These are phyloP conservation scores for Siphamia tubifer DNA, from an alignment of 2,113 vertebrate species.

Conservation along the genomic window DNA sequence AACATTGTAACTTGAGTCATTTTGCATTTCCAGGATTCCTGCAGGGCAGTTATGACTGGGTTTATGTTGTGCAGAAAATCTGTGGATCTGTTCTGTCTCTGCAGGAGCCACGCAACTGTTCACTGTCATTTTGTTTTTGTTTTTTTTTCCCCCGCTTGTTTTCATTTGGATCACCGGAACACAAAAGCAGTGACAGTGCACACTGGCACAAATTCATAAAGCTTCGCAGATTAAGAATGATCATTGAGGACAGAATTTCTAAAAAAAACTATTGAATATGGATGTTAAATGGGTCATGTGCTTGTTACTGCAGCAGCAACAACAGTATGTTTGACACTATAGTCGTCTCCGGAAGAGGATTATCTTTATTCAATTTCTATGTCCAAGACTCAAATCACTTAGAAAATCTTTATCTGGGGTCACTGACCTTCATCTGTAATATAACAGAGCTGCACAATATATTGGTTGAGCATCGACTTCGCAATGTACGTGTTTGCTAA, in stretches of 20 bases:
- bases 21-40: background rate
- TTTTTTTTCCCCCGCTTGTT: background rate
- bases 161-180: slow-evolving; percentile 15
- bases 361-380: slow-evolving; percentile 8
- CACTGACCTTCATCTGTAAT: background rate
- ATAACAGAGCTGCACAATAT: background rate
- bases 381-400: background rate
- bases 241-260: slow-evolving; percentile 32
- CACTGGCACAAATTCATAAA: slow-evolving; percentile 31
- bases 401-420: slow-evolving; percentile 4
- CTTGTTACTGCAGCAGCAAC: slow-evolving; percentile 9
- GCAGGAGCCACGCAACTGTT: background rate
- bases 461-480: no score
- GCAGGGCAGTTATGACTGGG: background rate
- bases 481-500: no score
- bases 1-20: background rate
- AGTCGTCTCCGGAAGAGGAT: slow-evolving; percentile 6
- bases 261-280: slow-evolving; percentile 44
- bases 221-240: slow-evolving; percentile 39
- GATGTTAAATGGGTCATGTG: slow-evolving; percentile 46
- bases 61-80: background rate
- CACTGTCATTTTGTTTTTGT: background rate
- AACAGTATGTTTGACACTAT: slow-evolving; percentile 10
- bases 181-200: slow-evolving; percentile 30
- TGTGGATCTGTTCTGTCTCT: background rate